A percentile compares a stretch with the other conserved stretches of the same genome.
Evolutionary conservation across 2,888 invertebrate genomes (phyloP).

Genomic region (Zhuqinia jingwanae): DNA sequence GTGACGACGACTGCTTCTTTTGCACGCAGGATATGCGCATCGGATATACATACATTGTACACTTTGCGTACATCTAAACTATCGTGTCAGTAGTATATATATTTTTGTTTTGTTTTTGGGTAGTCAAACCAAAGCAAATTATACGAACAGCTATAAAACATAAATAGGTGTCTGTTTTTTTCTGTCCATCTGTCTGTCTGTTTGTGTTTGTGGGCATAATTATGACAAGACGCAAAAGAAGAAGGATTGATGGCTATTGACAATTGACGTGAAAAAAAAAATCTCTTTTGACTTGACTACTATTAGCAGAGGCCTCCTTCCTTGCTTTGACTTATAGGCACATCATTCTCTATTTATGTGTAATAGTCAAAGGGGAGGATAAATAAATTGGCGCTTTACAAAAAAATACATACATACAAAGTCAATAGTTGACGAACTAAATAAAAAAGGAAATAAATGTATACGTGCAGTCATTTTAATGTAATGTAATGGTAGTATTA

Average conservation of each 20-base stretch:
- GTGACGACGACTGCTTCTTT: too few species aligned
- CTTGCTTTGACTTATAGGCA: background rate
- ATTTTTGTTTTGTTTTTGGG: constrained; percentile 43
- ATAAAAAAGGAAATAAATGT: too few species aligned
- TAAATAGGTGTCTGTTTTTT: background rate
- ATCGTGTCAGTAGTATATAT: too few species aligned
- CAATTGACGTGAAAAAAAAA: constrained; percentile 14
- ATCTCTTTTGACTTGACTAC: background rate
- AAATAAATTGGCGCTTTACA: constrained; percentile 43
- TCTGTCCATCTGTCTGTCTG: background rate
- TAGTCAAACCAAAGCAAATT: constrained; percentile 35
- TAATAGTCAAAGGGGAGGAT: background rate
- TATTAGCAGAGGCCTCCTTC: constrained; percentile 42
- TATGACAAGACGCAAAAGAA: background rate
- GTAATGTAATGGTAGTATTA: too few species aligned
- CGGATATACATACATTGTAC: constrained; percentile 48
- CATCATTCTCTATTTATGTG: too few species aligned
- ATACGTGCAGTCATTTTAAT: too few species aligned
- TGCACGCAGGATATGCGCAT: constrained; percentile 48
- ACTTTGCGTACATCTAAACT: too few species aligned
- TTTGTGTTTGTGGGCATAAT: background rate
- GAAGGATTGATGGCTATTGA: constrained; percentile 54
- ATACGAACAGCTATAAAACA: background rate
- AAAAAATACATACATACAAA: too few species aligned
- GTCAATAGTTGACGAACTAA: too few species aligned